A percentile compares a stretch with the other conserved stretches of the same genome.
These are phyloP conservation scores for Daubentonia madagascariensis DNA, from an alignment of 2,113 vertebrate species.

Conservation along the genomic window DNA sequence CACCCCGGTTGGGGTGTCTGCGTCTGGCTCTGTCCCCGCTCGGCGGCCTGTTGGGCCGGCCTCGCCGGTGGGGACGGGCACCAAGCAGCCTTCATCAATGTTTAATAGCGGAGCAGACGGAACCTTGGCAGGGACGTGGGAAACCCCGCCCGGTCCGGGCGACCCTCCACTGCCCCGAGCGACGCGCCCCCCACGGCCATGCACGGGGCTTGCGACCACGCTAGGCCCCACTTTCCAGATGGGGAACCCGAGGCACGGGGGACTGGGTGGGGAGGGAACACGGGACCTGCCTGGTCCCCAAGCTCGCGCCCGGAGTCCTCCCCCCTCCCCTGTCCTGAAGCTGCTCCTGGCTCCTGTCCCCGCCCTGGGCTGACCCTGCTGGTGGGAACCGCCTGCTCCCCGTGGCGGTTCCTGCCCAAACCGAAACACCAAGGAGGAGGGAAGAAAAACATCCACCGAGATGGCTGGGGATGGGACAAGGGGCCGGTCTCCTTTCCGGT, in stretches of 20 bases:
- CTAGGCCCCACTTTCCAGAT: background rate
- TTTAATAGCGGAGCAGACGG: background rate
- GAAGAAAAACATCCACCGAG: background rate
- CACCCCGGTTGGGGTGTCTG: background rate
- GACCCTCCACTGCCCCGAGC: background rate
- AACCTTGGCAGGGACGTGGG: background rate
- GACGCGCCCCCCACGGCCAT: background rate
- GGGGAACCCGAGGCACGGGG: fast-evolving
- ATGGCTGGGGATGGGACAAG: no score
- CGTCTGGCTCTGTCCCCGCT: background rate
- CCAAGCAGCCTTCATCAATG: background rate
- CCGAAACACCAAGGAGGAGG: background rate
- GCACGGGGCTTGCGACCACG: background rate
- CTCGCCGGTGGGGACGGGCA: background rate
- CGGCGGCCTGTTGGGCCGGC: background rate
- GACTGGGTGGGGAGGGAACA: background rate
- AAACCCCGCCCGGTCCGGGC: background rate
- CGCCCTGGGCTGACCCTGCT: background rate
- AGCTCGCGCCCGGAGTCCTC: background rate
- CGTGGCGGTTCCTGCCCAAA: background rate
- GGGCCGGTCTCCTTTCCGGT: background rate
- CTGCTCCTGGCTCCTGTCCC: background rate
- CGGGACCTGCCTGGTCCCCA: background rate
- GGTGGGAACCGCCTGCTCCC: background rate
- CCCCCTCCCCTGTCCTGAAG: fast-evolving